These are phyloP conservation scores for Zygogramma bicolorata DNA, from an alignment of 2,888 invertebrate genomes.

Conservation along the genomic window DNA sequence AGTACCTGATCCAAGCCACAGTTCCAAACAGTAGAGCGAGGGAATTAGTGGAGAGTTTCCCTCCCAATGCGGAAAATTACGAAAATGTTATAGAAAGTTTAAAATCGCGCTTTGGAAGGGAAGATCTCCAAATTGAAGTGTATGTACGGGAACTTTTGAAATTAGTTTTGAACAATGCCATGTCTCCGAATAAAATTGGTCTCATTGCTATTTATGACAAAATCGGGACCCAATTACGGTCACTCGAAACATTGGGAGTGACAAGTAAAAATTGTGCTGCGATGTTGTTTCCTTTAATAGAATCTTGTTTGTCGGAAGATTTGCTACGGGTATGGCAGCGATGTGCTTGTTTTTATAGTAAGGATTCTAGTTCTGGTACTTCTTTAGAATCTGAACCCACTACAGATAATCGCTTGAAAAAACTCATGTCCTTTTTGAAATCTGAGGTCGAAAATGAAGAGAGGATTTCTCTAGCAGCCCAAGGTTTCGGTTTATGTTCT, in stretches of 20 bases:
- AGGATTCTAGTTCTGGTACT: background rate
- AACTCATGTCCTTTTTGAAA: constrained; percentile 44
- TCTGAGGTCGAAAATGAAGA: constrained; percentile 51
- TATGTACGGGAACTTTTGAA: constrained; percentile 54
- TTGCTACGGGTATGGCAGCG: constrained; percentile 49
- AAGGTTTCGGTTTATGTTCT: constrained; percentile 29
- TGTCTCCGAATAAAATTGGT: constrained; percentile 21
- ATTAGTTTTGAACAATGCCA: constrained; percentile 48
- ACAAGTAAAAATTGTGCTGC: constrained; percentile 49
- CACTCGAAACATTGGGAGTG: constrained; percentile 49
- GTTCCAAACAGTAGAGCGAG: constrained; percentile 1
- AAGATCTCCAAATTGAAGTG: constrained; percentile 20
- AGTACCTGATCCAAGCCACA: constrained; percentile 14
- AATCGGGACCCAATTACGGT: constrained; percentile 52
- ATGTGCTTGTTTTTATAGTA: constrained; percentile 12
- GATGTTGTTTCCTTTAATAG: constrained; percentile 54
- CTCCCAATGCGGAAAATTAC: constrained; percentile 22
- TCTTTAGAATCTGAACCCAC: background rate
- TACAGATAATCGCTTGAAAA: constrained; percentile 22
- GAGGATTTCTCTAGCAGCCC: constrained; percentile 42
- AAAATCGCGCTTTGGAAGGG: constrained; percentile 25
- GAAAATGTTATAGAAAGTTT: constrained; percentile 19
- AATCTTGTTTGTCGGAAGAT: constrained; percentile 51
- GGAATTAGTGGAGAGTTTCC: constrained; percentile 23
- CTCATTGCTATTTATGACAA: constrained; percentile 47